Percentiles rank a stretch among this genome's conserved stretches.
These are phyloP conservation scores for Erynnis tages DNA, from an alignment of 2,888 invertebrate genomes.

Conservation along the genomic window DNA sequence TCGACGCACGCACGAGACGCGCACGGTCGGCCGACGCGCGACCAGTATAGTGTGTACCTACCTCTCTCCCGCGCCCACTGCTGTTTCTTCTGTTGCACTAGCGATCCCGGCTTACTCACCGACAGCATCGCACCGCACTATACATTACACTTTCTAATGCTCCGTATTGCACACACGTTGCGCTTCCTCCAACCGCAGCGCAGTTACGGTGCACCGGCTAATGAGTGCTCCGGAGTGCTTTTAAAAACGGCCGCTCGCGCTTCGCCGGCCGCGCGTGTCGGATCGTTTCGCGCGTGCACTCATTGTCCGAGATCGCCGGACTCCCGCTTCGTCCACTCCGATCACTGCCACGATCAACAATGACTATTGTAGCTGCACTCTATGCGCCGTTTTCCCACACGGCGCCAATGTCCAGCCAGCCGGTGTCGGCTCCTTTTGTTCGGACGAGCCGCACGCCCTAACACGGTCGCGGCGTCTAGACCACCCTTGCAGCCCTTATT, in stretches of 20 bases:
- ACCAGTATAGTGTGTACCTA: slow-evolving; percentile 67
- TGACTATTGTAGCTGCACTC: slow-evolving; percentile 33
- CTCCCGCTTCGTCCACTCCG: slow-evolving; percentile 43
- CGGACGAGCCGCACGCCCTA: slow-evolving; percentile 33
- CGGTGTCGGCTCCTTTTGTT: neutral
- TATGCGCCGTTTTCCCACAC: slow-evolving; percentile 12
- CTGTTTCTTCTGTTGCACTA: slow-evolving; percentile 93
- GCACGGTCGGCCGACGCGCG: slow-evolving; percentile 23
- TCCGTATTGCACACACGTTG: slow-evolving; percentile 71
- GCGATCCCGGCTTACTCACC: slow-evolving; percentile 80
- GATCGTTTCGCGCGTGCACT: slow-evolving; percentile 70
- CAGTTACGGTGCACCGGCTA: slow-evolving; percentile 75
- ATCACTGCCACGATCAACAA: slow-evolving; percentile 46
- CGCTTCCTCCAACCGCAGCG: slow-evolving; percentile 59
- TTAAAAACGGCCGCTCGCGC: slow-evolving; percentile 70
- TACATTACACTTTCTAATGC: slow-evolving; percentile 78
- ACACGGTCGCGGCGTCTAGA: slow-evolving; percentile 47
- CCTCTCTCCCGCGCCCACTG: slow-evolving; percentile 97
- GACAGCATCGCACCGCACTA: slow-evolving; percentile 75
- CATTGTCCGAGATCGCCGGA: slow-evolving; percentile 67
- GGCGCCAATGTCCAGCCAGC: neutral
- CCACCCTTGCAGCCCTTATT: slow-evolving; percentile 56
- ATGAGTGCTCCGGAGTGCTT: slow-evolving; percentile 63
- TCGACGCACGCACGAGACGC: slow-evolving; percentile 29
- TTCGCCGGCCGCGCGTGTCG: slow-evolving; percentile 62